phyloP scores from a whole-genome alignment of 92 coral and sea anemone genomes.

The Epizoanthus fatuus region DNA sequence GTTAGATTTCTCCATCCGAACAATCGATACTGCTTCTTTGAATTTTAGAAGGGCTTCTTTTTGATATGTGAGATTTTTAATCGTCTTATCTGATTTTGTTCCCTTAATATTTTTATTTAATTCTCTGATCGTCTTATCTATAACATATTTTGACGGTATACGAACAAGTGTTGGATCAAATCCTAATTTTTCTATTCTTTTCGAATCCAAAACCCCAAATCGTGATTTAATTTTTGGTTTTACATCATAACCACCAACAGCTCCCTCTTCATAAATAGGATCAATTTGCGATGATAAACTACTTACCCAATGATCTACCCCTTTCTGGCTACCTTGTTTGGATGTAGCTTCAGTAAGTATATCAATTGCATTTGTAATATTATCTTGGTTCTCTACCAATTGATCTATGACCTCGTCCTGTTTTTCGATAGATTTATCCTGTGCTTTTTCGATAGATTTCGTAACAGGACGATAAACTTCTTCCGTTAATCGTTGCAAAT shows the following conservation, averaged over 20 bases:
- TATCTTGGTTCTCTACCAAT: conserved; percentile 38
- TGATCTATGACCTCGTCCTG: conserved; percentile 40
- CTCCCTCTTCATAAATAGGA: conserved; percentile 35
- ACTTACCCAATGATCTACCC: conserved; percentile 42
- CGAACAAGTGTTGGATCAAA: conserved; percentile 11
- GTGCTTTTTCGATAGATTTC: too few relatives aligned
- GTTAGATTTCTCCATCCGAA: background rate
- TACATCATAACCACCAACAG: conserved; percentile 30
- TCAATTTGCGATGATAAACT: conserved; percentile 48
- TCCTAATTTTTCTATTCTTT: conserved; percentile 16
- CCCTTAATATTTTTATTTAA: conserved; percentile 4
- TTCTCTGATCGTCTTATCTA: background rate
- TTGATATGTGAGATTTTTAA: background rate
- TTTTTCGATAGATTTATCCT: conserved; percentile 38
- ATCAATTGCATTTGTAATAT: conserved; percentile 16
- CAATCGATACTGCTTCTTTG: conserved; percentile 1
- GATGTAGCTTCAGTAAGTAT: conserved; percentile 21
- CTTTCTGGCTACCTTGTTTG: conserved; percentile 3
- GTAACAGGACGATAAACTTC: too few relatives aligned
- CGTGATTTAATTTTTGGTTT: conserved; percentile 5
- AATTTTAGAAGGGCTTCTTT: conserved; percentile 15
- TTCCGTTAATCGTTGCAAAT: background rate
- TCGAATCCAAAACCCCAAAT: background rate
- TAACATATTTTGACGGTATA: conserved; percentile 25
- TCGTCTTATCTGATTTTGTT: too few relatives aligned